Conservation (phyloP, 2,113 vertebrate genomes). For the Tachuris rubrigastra region DNA sequence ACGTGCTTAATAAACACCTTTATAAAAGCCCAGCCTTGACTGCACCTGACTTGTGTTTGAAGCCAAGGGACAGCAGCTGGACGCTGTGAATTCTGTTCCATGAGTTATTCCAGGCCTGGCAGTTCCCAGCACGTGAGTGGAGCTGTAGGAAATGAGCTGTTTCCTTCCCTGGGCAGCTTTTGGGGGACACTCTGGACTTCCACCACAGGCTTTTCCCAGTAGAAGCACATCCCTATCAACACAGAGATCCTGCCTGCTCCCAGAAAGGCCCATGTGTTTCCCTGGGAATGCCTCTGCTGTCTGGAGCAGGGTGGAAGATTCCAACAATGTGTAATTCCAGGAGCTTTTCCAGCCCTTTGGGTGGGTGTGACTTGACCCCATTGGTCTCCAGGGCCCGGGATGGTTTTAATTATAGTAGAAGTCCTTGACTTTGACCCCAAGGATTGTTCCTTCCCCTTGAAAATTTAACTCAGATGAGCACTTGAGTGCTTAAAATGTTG, state of each 20-base stretch:
- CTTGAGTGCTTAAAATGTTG: neutral
- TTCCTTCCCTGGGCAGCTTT: neutral
- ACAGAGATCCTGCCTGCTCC: neutral
- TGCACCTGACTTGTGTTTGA: neutral
- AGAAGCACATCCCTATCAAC: neutral
- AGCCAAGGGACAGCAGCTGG: neutral
- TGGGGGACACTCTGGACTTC: neutral
- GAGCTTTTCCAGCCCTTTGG: neutral
- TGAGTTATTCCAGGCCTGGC: neutral
- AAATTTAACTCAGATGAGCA: neutral
- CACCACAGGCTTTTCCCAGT: accelerated
- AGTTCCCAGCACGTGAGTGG: accelerated
- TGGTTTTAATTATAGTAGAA: neutral
- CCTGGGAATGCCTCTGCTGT: neutral
- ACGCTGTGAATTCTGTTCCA: neutral
- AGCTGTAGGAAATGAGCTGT: neutral
- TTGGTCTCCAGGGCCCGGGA: accelerated
- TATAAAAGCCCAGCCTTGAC: neutral
- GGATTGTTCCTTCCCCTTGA: neutral
- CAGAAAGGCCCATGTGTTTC: neutral
- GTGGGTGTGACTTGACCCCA: accelerated
- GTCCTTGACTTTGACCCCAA: neutral
- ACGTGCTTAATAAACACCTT: neutral
- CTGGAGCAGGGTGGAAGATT: accelerated
- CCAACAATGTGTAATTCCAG: accelerated